Base-by-base conservation (phyloP, 2,888 invertebrate species). In the Drosophila putrida region DNA sequence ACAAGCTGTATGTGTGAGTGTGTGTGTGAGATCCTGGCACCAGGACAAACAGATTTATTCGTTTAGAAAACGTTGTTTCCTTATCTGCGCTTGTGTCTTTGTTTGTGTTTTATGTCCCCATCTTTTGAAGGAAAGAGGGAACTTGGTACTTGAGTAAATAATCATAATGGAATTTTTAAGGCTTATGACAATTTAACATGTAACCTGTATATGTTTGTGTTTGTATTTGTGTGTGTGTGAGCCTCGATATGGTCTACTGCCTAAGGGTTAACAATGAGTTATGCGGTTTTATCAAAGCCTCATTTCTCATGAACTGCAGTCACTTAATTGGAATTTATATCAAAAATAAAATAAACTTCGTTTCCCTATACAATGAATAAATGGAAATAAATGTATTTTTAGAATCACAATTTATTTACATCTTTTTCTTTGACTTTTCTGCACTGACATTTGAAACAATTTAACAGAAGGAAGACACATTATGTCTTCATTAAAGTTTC, bases 81-180 rank as follows among this genome's bases (percentile, higher is more conserved):
- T 86, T 83, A 83, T 83, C 88, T 79, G 15, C 36, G 43, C 60
- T 68, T 67, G 68, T 65, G 67, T 70, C 77, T 74, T 72, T 82
- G 82, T 71, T 84, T 81, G 63, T 68, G 66, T 81, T 81, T 78
- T 66, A 75, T 70, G 67, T 68, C 68, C 68, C 68, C 49, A 20
- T 38, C 61, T 61, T 46, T 61, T 15, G 28, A n/a, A 8, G 44
- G 31, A 38, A 20, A 20, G 15, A 6, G 13, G 10, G n/a, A n/a
- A 15, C 13, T 57, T 68, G 68, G 64, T 46, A 71, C 83, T 78
- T 88, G 83, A 80, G 83, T 80, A 83, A 88, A 83, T 83, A 83
- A 83, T 83, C 80, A 86, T 88, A 83, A 83, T 83, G 83, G 88
- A 83, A 83, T 83, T 88, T 88, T 80, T 83, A 82, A 83, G 87